These are phyloP conservation scores for Germaria angustata DNA, from an alignment of 2,888 invertebrate species.

Conservation along the genomic window DNA sequence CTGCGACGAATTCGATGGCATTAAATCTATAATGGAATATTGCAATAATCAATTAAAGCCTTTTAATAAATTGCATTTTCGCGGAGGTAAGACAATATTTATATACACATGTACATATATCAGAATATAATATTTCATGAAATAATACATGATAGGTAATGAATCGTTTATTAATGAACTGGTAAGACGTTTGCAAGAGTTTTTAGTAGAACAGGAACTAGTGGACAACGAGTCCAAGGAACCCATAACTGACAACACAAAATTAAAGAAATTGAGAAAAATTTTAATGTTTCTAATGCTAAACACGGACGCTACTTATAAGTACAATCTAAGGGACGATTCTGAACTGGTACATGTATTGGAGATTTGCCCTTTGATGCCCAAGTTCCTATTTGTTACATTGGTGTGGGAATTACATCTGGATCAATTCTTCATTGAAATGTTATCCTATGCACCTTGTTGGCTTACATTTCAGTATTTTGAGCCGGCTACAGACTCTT, in stretches of 20 bases:
- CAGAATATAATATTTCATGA: background rate
- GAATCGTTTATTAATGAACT: conserved; percentile 73
- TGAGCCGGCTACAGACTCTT: conserved; percentile 71
- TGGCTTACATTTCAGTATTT: conserved; percentile 75
- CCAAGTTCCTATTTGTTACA: conserved; percentile 73
- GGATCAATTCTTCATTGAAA: conserved; percentile 73
- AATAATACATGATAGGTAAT: conserved; percentile 70
- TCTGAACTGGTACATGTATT: conserved; percentile 71
- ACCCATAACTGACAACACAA: conserved; percentile 56
- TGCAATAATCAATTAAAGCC: conserved; percentile 72
- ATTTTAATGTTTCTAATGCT: conserved; percentile 73
- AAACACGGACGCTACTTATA: conserved; percentile 74
- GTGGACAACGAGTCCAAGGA: conserved; percentile 65
- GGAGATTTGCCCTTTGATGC: conserved; percentile 72
- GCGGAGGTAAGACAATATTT: conserved; percentile 71
- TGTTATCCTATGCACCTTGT: conserved; percentile 72
- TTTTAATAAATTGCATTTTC: conserved; percentile 73
- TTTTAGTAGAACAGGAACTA: conserved; percentile 67
- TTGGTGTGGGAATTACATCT: conserved; percentile 73
- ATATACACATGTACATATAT: background rate
- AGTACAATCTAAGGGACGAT: conserved; percentile 72
- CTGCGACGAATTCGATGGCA: conserved; percentile 73
- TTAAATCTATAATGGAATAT: conserved; percentile 73
- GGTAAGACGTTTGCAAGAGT: conserved; percentile 68
- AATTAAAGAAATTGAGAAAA: conserved; percentile 70